A percentile compares a stretch with the other conserved stretches of the same genome.
These are phyloP conservation scores for Diachasma alloeum DNA, from an alignment of 1,140 invertebrate genomes.

Conservation along the genomic window DNA sequence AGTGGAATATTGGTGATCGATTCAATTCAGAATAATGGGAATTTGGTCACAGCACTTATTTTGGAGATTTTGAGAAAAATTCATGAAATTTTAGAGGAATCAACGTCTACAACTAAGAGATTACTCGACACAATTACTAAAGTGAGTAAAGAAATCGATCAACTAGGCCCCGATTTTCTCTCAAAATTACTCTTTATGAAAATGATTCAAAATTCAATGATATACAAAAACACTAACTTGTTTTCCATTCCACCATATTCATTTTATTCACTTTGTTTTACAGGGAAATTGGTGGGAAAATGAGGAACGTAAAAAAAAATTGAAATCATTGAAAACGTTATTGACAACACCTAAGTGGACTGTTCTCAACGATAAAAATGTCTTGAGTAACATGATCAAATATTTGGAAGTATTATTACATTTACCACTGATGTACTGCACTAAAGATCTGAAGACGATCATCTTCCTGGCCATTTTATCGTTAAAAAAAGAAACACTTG, in stretches of 20 bases:
- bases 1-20: constrained; percentile 31
- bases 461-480: constrained; percentile 43
- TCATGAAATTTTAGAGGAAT: not conserved
- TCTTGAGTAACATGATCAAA: constrained; percentile 28
- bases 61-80: constrained; percentile 18
- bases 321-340: constrained; percentile 34
- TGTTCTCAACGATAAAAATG: constrained; percentile 22
- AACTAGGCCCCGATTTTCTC: no score
- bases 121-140: constrained; percentile 31
- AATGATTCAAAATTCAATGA: no score
- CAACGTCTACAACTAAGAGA: constrained; percentile 30
- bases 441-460: constrained; percentile 37
- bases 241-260: not conserved
- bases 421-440: constrained; percentile 43
- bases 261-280: not conserved
- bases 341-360: constrained; percentile 34
- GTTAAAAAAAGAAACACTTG: constrained; percentile 40
- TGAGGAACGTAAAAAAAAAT: constrained; percentile 29
- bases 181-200: no score
- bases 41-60: constrained; percentile 13
- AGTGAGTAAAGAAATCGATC: not conserved
- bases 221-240: no score
- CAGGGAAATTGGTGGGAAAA: constrained; percentile 1
- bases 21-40: constrained; percentile 29
- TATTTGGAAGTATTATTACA: constrained; percentile 45